Evolutionary conservation across 1,140 invertebrate species (phyloP).

Genomic region (Radopholus similis): DNA sequence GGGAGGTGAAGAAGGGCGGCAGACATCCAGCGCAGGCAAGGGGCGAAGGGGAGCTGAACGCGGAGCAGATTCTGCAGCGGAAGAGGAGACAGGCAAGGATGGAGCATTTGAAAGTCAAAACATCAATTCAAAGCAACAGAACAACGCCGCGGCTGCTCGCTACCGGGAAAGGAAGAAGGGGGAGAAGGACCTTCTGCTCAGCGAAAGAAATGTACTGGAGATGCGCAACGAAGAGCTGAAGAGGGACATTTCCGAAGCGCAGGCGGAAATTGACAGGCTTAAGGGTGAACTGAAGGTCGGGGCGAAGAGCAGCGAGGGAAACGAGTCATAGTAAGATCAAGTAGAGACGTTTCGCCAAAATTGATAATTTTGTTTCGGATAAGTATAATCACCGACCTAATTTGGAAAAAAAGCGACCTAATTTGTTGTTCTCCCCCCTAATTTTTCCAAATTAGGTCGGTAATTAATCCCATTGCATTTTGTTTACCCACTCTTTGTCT

Average conservation of each 20-base stretch:
- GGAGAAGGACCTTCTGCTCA: constrained; percentile 30
- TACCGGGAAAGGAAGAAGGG: constrained; percentile 31
- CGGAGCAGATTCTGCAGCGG: constrained; percentile 42
- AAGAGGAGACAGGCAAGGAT: constrained; percentile 41
- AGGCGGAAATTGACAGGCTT: constrained; percentile 36
- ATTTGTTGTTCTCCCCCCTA: too few relatives aligned
- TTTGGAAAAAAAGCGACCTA: too few relatives aligned
- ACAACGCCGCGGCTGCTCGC: constrained; percentile 44
- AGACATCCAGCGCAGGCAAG: neutral
- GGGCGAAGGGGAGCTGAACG: constrained; percentile 27
- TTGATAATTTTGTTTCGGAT: neutral
- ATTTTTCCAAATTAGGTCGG: too few relatives aligned
- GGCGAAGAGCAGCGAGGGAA: too few relatives aligned
- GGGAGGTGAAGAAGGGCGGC: constrained; percentile 17
- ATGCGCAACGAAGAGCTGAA: constrained; percentile 24
- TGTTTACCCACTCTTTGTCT: too few relatives aligned
- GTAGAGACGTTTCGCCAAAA: too few relatives aligned
- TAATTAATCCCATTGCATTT: too few relatives aligned
- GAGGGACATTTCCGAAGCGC: constrained; percentile 37
- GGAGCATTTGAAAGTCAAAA: neutral
- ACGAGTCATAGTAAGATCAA: too few relatives aligned
- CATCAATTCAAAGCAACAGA: constrained; percentile 17
- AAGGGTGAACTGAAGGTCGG: constrained; percentile 19
- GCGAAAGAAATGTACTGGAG: constrained; percentile 19
- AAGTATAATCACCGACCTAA: too few relatives aligned